Evolutionary conservation across 2,113 vertebrate species (phyloP), one percentile per base, ranked within the genome.

Genomic region (Nettapus auritus): DNA sequence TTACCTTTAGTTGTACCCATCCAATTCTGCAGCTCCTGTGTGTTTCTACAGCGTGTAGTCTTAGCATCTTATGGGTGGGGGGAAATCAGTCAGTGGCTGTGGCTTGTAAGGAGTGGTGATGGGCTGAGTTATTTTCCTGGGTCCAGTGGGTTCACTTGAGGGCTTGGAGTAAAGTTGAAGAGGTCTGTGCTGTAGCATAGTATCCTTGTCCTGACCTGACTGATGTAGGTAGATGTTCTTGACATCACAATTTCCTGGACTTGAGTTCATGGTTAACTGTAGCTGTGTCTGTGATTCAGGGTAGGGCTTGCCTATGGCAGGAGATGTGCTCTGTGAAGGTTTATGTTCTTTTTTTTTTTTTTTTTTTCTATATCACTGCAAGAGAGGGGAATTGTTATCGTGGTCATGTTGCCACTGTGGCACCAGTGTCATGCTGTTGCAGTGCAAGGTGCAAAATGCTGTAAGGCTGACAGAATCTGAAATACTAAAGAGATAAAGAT

Each of bases 321-420:
- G 26, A 68, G 20, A 26, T 80, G 16, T 64, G 44, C 59, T 55
- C 31, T 40, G 13, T 55, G 67, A 46, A 82, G 20, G 17, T 23
- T 86, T 88, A 73, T 56, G 34, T 11, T 89, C 86, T 91, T 36
- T 74, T 90, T 89, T 88, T 91, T 36, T 74, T 90, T n/a, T n/a
- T n/a, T 89, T 88, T 91, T 36, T 74, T 90, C 80, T 40, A 22
- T 8, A 3, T 53, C 76, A 40, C 42, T 81, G 78, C 26, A 57
- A 69, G 55, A 8, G 1, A 42, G 10, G 11, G 31, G 7, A 67
- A n/a, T 42, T 78, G 50, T 25, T 6, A 1, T 29, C 19, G 19
- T 5, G 1, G 19, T 77, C n/a, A 46, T 7, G 22, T 3, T 63
- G 60, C 56, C 44, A 34, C 15, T 57, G 71, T 6, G 2, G 28